A percentile compares a stretch with the other conserved stretches of the same genome.
Conservation (phyloP, 53 echinoderm and acorn worm genomes). For the Holothuria scabra region DNA sequence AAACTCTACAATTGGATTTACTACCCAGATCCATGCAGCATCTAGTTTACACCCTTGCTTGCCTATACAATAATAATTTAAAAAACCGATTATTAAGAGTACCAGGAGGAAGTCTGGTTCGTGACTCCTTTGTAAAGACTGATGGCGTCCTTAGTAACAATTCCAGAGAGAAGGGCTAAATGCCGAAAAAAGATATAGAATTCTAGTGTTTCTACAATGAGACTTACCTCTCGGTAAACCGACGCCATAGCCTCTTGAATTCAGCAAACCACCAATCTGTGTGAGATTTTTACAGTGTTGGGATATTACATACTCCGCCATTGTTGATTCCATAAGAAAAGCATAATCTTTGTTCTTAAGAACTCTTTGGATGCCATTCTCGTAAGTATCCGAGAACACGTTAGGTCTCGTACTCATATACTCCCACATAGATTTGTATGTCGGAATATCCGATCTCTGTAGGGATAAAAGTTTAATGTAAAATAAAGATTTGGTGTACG, state of each 20-base stretch:
- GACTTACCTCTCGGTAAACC: slow-evolving; percentile 88
- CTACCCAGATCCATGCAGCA: no score
- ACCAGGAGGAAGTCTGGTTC: no score
- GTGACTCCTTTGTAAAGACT: no score
- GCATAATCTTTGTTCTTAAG: slow-evolving; percentile 85
- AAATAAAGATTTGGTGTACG: not conserved
- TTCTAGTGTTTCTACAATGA: no score
- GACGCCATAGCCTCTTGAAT: slow-evolving; percentile 94
- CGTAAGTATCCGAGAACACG: slow-evolving; percentile 86
- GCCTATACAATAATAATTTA: no score
- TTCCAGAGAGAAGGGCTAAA: no score
- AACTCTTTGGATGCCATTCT: slow-evolving; percentile 82
- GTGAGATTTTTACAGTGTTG: slow-evolving; percentile 90
- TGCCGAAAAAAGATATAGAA: no score
- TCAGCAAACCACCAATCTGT: slow-evolving; percentile 88
- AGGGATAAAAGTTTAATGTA: not conserved
- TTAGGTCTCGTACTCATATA: slow-evolving; percentile 77
- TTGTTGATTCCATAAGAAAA: slow-evolving; percentile 95
- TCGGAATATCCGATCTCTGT: slow-evolving; percentile 92
- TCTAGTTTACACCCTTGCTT: no score
- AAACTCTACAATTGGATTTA: no score
- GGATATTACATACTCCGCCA: slow-evolving; percentile 87
- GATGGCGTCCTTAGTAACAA: no score
- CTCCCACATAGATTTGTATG: slow-evolving; percentile 90
- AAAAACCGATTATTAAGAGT: no score